Evolutionary conservation across 2,113 vertebrate species (phyloP), one percentile per base, ranked within the genome.

Genomic region (Otocyon megalotis): DNA sequence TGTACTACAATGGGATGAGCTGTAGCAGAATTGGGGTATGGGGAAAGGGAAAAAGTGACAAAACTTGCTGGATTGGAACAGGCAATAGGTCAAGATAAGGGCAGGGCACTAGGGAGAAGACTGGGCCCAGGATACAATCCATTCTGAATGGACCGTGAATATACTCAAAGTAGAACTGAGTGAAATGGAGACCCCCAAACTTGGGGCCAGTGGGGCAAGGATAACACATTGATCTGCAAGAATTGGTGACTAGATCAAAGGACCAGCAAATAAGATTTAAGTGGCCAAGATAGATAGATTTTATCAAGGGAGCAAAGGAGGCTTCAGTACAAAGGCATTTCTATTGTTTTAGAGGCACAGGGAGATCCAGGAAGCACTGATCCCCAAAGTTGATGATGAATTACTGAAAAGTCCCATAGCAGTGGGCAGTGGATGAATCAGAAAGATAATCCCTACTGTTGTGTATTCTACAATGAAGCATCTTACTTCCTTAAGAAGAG

Each of bases 341-440:
- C 17, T 30, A 17, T 17, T 24, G 19, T 60, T 91, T 53, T 11
- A 88, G 48, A 90, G 69, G 32, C 5, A 32, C 6, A 91, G 43
- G 58, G 9, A 28, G n/a, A 11, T 74, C n/a, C 37, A 87, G 69
- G 32, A 77, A 93, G 16, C 13, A 48, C 0, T 56, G 32, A 43
- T 8, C n/a, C 10, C 15, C 37, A 67, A 76, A 17, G 30, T 12
- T 88, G 53, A 30, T 15, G 48, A 24, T 0, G 13, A n/a, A 63
- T 35, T n/a, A 30, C 7, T 50, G 17, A 58, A 50, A 74, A 54
- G 13, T 1, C 0, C 19, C 37, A 3, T 0, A 28, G 30, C 14
- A 67, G 9, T 13, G 17, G 53, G 3, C 11, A 65, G 16, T 35
- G 50, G 58, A 5, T 22, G 3, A 50, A 37, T n/a, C 11, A 85